Conservation (phyloP, 2,888 invertebrate species). For the Spilarctia lutea region DNA sequence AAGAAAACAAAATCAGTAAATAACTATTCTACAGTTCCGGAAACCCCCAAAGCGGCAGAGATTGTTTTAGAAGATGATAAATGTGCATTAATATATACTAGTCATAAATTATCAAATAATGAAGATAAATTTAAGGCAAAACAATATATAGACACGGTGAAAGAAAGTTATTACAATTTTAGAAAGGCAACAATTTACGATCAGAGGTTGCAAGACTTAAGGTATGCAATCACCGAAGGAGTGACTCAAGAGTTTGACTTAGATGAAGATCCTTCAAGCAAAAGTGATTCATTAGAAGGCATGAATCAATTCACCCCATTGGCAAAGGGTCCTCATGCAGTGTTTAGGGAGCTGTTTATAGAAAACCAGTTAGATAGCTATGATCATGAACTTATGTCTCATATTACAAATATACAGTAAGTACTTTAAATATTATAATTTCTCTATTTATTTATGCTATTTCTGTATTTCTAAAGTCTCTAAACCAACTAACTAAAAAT, state of each 20-base stretch:
- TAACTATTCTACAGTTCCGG: conserved; percentile 38
- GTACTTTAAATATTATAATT: conserved; percentile 47
- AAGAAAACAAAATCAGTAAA: conserved; percentile 58
- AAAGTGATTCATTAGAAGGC: conserved; percentile 28
- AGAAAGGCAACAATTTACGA: conserved; percentile 80
- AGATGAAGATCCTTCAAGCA: conserved; percentile 36
- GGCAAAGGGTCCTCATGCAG: conserved; percentile 78
- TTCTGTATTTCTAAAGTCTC: neutral
- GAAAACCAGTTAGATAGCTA: conserved; percentile 78
- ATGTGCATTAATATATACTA: conserved; percentile 78
- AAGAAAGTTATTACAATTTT: conserved; percentile 83
- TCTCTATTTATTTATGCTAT: neutral
- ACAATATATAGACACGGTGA: conserved; percentile 74
- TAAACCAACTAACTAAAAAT: too few relatives aligned
- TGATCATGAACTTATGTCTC: conserved; percentile 77
- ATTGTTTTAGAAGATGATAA: conserved; percentile 75
- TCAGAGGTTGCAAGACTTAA: conserved; percentile 78
- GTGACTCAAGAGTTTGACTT: conserved; percentile 77
- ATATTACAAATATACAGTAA: conserved; percentile 79
- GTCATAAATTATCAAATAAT: conserved; percentile 67
- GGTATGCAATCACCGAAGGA: conserved; percentile 82
- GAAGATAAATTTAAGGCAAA: conserved; percentile 74
- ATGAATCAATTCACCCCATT: conserved; percentile 46
- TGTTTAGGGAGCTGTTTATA: conserved; percentile 78
- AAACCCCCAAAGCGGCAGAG: conserved; percentile 28